These are phyloP conservation scores for Micrastur ruficollis DNA, from an alignment of 2,797 vertebrate genomes.

Conservation along the genomic window DNA sequence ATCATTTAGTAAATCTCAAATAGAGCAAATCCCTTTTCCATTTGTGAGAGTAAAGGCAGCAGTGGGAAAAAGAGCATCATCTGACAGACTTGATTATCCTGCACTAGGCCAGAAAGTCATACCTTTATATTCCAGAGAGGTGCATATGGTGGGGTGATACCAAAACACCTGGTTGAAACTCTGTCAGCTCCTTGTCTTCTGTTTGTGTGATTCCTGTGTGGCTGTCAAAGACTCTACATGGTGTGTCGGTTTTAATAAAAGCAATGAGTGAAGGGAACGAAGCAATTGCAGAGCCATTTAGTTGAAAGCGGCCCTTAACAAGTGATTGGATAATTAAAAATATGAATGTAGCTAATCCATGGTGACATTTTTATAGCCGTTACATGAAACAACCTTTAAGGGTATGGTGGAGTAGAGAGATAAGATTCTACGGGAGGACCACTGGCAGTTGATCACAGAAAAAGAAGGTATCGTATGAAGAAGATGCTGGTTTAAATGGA, in stretches of 20 bases:
- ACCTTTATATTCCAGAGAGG: not conserved
- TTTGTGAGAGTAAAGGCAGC: not conserved
- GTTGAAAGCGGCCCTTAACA: slow-evolving; percentile 48
- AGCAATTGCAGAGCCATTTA: not conserved
- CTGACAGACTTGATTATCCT: not conserved
- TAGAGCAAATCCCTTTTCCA: not conserved
- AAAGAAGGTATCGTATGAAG: slow-evolving; percentile 45
- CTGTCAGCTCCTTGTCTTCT: slow-evolving; percentile 37
- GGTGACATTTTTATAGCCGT: slow-evolving; percentile 73
- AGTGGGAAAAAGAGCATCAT: not conserved
- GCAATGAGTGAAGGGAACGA: slow-evolving; percentile 28
- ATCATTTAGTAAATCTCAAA: not conserved
- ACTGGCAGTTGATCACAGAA: slow-evolving; percentile 71
- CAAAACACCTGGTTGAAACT: slow-evolving; percentile 42
- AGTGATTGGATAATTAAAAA: slow-evolving; percentile 72
- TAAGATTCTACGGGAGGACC: slow-evolving; percentile 64
- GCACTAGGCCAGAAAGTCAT: not conserved
- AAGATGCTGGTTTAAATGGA: slow-evolving; percentile 34
- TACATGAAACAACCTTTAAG: slow-evolving; percentile 70
- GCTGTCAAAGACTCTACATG: not conserved
- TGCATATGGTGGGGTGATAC: not conserved
- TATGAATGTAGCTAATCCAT: slow-evolving; percentile 64
- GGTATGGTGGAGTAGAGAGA: slow-evolving; percentile 51
- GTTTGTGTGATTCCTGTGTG: not conserved
- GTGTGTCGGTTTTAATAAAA: slow-evolving; percentile 28